Base-by-base conservation (phyloP, 1,140 invertebrate genomes). In the Dendrolimus punctatus region DNA sequence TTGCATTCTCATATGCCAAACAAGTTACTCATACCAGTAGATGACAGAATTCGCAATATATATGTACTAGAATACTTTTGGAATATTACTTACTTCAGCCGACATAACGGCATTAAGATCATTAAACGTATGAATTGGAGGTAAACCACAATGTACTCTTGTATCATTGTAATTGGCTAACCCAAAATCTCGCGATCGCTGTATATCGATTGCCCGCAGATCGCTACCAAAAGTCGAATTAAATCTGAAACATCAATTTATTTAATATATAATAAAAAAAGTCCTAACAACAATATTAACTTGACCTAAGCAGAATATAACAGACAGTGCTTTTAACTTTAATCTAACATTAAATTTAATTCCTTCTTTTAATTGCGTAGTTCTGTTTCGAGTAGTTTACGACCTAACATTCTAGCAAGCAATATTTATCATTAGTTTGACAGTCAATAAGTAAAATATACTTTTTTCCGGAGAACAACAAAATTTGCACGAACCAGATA, bases 191-290 rank as follows among this genome's bases (percentile, higher is more conserved):
- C 49, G 40, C 8, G 40, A 7, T 9, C 49, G 40, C n/a, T 51
- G 49, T 8, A 51, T 51, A 38, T 51, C 49, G 8, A 51, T 42
- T 6, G 49, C 41, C 8, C 49, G 49, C 36, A 51, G 44, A 51
- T 51, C 49, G 38, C 4, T 23, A 10, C 49, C 49, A 7, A 23
- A 51, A 43, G 42, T 37, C 7, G n/a, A 43, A 23, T 7, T n/a
- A 6, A 6, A 6, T 42, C 49, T 51, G 50, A 39, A 51, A 51
- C 23, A 23, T 23, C 23, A 23, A 3, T 3, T 23, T 23, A 23
- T 23, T 23, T 23, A 23, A 23, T 23, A 51, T 6, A 51, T 38
- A 6, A 39, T 48, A 38, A 48, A 4, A 39, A 8, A n/a, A 49
- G 38, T 39, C 7, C 8, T 10, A 9, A 49, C 38, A 49, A 49